phyloP scores from a whole-genome alignment of 2,113 vertebrate species.

The Anser brachyrhynchus region DNA sequence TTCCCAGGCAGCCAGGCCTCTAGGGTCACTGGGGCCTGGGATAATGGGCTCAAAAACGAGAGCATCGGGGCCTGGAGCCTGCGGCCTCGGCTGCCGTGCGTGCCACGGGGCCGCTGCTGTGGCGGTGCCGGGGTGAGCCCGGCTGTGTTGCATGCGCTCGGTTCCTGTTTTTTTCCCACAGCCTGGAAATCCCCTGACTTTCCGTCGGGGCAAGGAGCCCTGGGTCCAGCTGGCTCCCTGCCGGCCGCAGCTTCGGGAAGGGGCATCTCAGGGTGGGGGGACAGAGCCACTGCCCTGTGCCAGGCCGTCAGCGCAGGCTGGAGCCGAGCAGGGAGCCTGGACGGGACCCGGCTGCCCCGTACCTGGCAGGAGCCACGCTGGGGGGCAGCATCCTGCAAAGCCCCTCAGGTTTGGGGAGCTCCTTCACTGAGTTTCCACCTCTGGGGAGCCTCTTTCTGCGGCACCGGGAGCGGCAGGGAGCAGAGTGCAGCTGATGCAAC shows the following conservation, averaged over 20 bases:
- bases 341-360: not conserved
- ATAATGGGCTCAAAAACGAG: not conserved
- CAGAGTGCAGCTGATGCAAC: not conserved
- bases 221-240: not conserved
- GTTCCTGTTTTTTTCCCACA: slow-evolving; percentile 49
- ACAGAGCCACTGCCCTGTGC: not conserved
- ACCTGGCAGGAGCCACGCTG: not conserved
- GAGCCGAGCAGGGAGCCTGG: fast-evolving
- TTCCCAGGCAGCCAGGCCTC: fast-evolving
- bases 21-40: fast-evolving
- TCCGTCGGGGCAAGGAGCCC: not conserved
- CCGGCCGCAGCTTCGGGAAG: not conserved
- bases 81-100: fast-evolving
- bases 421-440: not conserved
- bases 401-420: not conserved
- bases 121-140: fast-evolving
- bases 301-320: fast-evolving
- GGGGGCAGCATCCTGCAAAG: not conserved
- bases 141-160: fast-evolving
- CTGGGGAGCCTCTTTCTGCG: fast-evolving
- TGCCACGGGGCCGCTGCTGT: fast-evolving
- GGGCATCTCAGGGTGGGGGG: not conserved
- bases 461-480: not conserved
- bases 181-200: slow-evolving; percentile 62
- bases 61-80: not conserved